Base-by-base conservation (phyloP, 23 tunicate species). In the Halocynthia roretzi region DNA sequence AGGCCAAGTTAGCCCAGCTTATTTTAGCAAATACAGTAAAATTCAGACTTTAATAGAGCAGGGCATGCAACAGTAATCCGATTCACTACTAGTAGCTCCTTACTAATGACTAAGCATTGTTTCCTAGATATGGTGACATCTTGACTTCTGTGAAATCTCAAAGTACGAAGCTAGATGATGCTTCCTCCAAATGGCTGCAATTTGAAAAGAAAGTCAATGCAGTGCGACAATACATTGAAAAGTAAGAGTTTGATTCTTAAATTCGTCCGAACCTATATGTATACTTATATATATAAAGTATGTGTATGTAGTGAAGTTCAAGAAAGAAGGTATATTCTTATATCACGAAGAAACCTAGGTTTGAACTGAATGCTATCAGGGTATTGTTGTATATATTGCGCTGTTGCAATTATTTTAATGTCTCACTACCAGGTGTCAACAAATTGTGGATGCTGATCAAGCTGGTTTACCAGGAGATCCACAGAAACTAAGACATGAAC, bases 391-490 rank as follows among this genome's bases (percentile, higher is more conserved):
- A 31, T 31, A 31, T 31, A 31, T 31, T 15, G 22, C 5, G 11
- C 2, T 2, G 71, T 5, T 15, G 21, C 22, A 11, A 19, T 23
- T 67, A 11, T 23, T 2, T 50, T 49, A 15, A 0, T 54, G 5
- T 50, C 7, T n/a, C n/a, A n/a, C n/a, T n/a, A n/a, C n/a, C 66
- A 89, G 96, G 22, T 89, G 96, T 53, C 85, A 89, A 53, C 64
- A 77, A n/a, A 62, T 89, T 5, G 82, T 80, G 0, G 70, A 78
- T 61, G 96, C 82, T 19, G 96, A 85, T 49, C 64, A 71, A 19
- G 82, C 80, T 51, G 87, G 71, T 6, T 62, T 92, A 48, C 98
- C 98, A 23, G 98, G 98, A 18, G 98, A 92, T 52, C 98, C 90
- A 48, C 85, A 86, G 52, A 92, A 86, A 52, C 75, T 92, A 17